phyloP scores from a whole-genome alignment of 2,888 invertebrate genomes.

The Drosophila tripunctata region DNA sequence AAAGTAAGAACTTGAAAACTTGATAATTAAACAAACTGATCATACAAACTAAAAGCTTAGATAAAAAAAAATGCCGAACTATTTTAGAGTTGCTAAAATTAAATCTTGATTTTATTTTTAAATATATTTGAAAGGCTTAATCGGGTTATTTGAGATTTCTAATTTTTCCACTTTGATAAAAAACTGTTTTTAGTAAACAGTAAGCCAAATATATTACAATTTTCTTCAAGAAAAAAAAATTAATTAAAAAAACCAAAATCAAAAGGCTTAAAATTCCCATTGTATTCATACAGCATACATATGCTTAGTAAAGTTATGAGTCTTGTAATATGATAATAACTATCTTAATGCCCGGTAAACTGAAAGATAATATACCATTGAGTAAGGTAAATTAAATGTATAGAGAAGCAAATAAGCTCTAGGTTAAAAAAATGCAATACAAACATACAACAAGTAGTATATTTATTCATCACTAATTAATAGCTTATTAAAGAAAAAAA shows the following conservation, averaged over 20 bases:
- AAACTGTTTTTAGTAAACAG: no score
- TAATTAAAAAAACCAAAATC: no score
- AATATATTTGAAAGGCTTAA: neutral
- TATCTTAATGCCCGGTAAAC: neutral
- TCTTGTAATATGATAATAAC: neutral
- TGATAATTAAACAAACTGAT: constrained; percentile 2
- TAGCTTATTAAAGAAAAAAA: no score
- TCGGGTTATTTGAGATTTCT: neutral
- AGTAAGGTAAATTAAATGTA: neutral
- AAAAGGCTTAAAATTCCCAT: no score
- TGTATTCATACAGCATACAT: no score
- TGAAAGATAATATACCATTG: neutral
- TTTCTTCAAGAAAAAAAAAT: no score
- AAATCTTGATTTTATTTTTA: neutral
- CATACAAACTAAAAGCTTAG: constrained; percentile 2
- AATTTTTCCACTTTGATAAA: neutral
- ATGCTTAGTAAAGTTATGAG: no score
- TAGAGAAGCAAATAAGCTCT: neutral
- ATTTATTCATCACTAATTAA: no score
- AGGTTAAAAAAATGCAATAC: no score
- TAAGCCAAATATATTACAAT: no score
- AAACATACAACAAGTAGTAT: no score
- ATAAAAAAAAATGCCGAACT: neutral
- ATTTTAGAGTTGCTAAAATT: neutral
- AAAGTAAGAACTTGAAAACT: neutral